These are phyloP conservation scores for Corticium candelabrum DNA, from an alignment of 37 sponge, comb jelly and placozoan species.

Conservation along the genomic window DNA sequence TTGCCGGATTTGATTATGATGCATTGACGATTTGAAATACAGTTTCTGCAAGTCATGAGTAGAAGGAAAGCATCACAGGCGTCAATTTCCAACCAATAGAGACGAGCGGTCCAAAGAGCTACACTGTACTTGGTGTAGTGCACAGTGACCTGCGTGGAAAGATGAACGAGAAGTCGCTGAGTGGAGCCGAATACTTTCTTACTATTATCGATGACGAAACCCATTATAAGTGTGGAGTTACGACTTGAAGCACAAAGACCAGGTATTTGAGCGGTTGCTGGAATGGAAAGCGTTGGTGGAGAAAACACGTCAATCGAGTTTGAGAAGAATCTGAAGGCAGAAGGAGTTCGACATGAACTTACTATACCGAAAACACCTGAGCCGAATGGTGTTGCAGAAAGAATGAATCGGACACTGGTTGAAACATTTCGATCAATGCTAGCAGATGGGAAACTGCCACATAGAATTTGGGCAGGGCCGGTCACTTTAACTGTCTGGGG, in stretches of 20 bases:
- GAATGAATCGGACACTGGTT: constrained; percentile 47
- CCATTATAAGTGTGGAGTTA: constrained; percentile 47
- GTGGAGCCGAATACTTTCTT: constrained; percentile 54
- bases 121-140: too few relatives aligned
- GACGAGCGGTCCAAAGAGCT: too few relatives aligned
- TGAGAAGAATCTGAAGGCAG: constrained; percentile 22
- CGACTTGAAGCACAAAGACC: constrained; percentile 28
- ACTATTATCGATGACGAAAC: constrained; percentile 51
- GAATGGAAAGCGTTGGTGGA: constrained; percentile 63
- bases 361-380: constrained; percentile 56
- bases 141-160: too few relatives aligned
- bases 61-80: too few relatives aligned
- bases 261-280: constrained; percentile 35
- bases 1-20: too few relatives aligned
- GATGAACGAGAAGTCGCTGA: constrained; percentile 20
- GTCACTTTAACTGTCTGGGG: too few relatives aligned
- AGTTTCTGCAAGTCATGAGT: too few relatives aligned
- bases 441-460: constrained; percentile 38
- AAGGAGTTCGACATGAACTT: constrained; percentile 46
- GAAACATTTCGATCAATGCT: constrained; percentile 57
- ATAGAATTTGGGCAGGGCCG: constrained; percentile 63
- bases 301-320: constrained; percentile 41
- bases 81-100: too few relatives aligned
- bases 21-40: too few relatives aligned
- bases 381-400: constrained; percentile 59